Evolutionary conservation across 1,140 invertebrate genomes (phyloP), one percentile per base, ranked within the genome.

Genomic region (Xylocopa sonorina): DNA sequence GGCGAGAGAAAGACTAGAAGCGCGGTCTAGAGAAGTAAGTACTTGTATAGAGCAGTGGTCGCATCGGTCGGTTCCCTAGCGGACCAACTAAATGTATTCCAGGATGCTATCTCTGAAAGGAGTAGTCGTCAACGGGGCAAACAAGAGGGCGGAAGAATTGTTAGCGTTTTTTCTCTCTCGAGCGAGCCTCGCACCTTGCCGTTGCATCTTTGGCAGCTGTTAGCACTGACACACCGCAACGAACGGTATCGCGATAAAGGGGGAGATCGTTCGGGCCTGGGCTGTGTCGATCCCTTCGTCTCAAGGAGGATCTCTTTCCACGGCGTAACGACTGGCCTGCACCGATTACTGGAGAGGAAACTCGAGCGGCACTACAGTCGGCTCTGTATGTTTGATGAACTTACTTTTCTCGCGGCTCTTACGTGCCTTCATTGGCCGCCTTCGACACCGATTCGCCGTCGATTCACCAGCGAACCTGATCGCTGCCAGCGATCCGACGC

Each of bases 321-420:
- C 77, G 73, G 64, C 48, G 74, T 76, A 80, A 68, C 72, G 74
- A 77, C 64, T 78, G 79, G 55, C 74, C 64, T 81, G 74, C 72
- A 58, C 46, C 63, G 79, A 69, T 63, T 76, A 58, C 38, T 7
- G 69, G 81, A 84, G 82, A 79, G 76, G 72, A 69, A 84, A 78
- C 83, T 82, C 80, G 75, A 85, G 80, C 83, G 75, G 46, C 80
- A 58, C 74, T 85, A 86, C 80, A 50, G 72, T 62, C 72, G 62
- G 32, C n/a, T 55, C 51, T 78, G 34, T 76, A 43, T 24, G 69
- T 64, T 74, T 78, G 48, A 73, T 62, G 48, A 67, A 92, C 92
- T 92, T 88, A 92, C 92, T 90, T 89, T 92, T 93, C 62, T 92
- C 92, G 32, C 88, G 90, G 63, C 88, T 90, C 87, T 92, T 91